phyloP scores from a whole-genome alignment of 2,797 vertebrate species.

The Gymnoscopelus braueri region DNA sequence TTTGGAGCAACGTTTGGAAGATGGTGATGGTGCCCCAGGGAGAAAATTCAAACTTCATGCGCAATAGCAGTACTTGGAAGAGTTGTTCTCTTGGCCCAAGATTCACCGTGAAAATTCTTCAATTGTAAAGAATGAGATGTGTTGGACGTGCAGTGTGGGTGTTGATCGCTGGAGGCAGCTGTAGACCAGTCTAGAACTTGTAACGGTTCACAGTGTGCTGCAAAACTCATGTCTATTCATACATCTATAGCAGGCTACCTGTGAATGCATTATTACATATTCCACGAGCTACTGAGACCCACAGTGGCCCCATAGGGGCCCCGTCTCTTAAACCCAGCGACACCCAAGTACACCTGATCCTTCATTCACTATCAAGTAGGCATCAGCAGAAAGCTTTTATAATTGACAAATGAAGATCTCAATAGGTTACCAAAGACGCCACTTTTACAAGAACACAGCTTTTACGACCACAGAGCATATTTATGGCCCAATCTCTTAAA shows the following conservation, averaged over 20 bases:
- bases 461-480: slow-evolving; percentile 47
- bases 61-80: slow-evolving; percentile 48
- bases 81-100: slow-evolving; percentile 20
- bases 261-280: slow-evolving; percentile 17
- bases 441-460: slow-evolving; percentile 18
- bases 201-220: slow-evolving; percentile 30
- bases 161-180: slow-evolving; percentile 50
- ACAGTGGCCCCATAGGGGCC: background rate
- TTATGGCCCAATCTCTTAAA: slow-evolving; percentile 63
- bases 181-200: slow-evolving; percentile 40
- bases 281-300: background rate
- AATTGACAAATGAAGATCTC: slow-evolving; percentile 33
- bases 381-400: slow-evolving; percentile 25
- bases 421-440: slow-evolving; percentile 31
- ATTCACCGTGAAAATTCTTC: slow-evolving; percentile 17
- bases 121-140: slow-evolving; percentile 45
- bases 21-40: background rate
- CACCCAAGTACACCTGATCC: slow-evolving; percentile 7
- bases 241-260: slow-evolving; percentile 39
- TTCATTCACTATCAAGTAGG: background rate
- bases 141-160: slow-evolving; percentile 20
- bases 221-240: slow-evolving; percentile 50
- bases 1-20: slow-evolving; percentile 13
- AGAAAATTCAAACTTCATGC: slow-evolving; percentile 18
- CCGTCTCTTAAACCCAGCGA: slow-evolving; percentile 14